Conservation (phyloP, 2,113 vertebrate species). For the Parus major region DNA sequence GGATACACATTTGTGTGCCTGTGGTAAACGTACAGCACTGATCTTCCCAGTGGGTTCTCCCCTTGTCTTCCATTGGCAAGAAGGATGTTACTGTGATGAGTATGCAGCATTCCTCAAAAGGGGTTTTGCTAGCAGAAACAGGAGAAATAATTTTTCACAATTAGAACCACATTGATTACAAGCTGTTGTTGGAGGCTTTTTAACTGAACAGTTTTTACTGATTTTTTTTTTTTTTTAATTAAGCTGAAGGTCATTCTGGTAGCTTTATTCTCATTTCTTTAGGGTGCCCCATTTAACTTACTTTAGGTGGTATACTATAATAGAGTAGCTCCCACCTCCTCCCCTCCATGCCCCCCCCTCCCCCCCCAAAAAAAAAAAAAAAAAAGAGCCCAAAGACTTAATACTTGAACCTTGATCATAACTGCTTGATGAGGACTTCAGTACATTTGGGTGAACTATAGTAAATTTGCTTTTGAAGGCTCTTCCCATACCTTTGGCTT, state of each 20-base stretch:
- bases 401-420: neutral
- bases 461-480: neutral
- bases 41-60: neutral
- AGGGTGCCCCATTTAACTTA: neutral
- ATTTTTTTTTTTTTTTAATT: too few species aligned
- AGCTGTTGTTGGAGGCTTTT: neutral
- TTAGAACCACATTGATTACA: neutral
- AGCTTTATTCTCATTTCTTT: neutral
- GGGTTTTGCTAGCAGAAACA: neutral
- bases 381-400: neutral
- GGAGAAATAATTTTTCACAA: neutral
- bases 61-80: neutral
- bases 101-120: neutral
- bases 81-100: neutral
- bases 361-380: too few species aligned
- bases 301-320: neutral
- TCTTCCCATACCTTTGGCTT: neutral
- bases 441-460: neutral
- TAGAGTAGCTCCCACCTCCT: neutral
- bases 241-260: neutral
- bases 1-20: fast-evolving
- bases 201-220: neutral
- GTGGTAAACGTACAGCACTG: neutral
- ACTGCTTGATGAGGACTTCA: neutral
- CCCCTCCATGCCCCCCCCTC: fast-evolving